Base-by-base conservation (phyloP, 2,888 invertebrate genomes). In the Drosophila parthenogenetica region DNA sequence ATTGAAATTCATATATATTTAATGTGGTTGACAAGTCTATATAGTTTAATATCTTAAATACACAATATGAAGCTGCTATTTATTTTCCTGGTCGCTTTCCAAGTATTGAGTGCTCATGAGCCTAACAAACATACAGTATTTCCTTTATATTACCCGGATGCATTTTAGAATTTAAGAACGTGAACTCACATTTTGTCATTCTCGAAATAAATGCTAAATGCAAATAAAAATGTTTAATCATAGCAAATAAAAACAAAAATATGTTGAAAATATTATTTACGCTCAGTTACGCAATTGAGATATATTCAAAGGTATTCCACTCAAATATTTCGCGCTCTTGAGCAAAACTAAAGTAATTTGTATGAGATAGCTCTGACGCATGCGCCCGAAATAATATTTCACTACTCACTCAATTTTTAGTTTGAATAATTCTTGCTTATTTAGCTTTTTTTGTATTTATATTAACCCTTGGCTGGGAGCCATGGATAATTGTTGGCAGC, bases 371-470 rank as follows among this genome's bases (percentile, higher is more conserved):
- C 57, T 11, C 5, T 35, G 40, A n/a, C 81, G 81, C 81, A 81
- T 80, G 81, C 81, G 81, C 67, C 16, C 0, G 7, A 3, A 0
- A 3, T 0, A 35, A 58, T 48, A 14, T 57, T 3, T 42, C 22
- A 39, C 2, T 32, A 66, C 46, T 75, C 72, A 73, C 81, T 81
- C 86, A 82, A 75, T 79, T 48, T 57, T 69, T 45, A 37, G 35
- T 53, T 61, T 50, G 11, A 42, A 14, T 16, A 22, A 35, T 57
- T 13, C 8, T 45, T n/a, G 29, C 8, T 53, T 63, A 67, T 77
- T 71, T 42, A 22, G 16, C 55, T 50, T 48, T 35, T 50, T 29
- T 35, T 19, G 8, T 42, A 45, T 19, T 17, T 55, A 35, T 55
- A 16, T 75, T 76, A 70, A 71, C 71, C 65, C 71, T 70, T 76